A percentile compares a stretch with the other conserved stretches of the same genome.
Evolutionary conservation across 2,888 invertebrate genomes (phyloP).

Genomic region (Eutolmus rufibarbis): DNA sequence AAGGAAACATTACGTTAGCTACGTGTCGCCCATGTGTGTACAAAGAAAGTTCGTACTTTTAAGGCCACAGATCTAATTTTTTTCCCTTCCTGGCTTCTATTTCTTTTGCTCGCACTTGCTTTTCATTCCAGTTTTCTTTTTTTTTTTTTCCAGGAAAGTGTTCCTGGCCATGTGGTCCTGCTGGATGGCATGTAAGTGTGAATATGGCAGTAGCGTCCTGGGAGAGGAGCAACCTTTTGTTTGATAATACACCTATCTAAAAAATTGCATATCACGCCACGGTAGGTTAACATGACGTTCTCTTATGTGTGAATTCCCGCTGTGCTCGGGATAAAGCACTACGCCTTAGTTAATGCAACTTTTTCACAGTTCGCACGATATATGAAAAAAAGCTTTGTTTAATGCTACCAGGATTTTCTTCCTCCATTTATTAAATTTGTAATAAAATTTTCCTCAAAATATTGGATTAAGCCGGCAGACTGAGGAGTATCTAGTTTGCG

Average conservation of each 20-base stretch:
- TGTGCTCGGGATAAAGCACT: neutral
- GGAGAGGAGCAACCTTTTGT: neutral
- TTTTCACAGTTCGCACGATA: neutral
- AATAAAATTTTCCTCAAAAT: constrained; percentile 2
- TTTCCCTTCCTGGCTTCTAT: neutral
- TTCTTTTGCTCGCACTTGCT: neutral
- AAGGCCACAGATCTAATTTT: neutral
- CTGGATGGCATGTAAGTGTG: neutral
- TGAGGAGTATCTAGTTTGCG: neutral
- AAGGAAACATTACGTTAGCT: neutral
- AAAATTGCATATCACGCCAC: constrained; percentile 16
- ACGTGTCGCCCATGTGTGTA: neutral
- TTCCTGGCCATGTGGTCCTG: neutral
- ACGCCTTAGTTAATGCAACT: constrained; percentile 19
- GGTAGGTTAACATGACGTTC: neutral
- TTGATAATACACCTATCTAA: neutral
- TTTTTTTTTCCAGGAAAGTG: neutral
- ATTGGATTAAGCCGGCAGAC: neutral
- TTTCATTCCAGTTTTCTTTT: neutral
- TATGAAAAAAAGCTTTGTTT: neutral
- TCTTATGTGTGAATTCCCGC: constrained; percentile 6
- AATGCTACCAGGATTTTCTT: neutral
- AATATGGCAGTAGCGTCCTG: neutral
- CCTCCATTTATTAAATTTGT: constrained; percentile 11
- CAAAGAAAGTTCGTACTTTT: neutral